These are phyloP conservation scores for Tetheella fluctuosa DNA, from an alignment of 2,888 invertebrate species.

Conservation along the genomic window DNA sequence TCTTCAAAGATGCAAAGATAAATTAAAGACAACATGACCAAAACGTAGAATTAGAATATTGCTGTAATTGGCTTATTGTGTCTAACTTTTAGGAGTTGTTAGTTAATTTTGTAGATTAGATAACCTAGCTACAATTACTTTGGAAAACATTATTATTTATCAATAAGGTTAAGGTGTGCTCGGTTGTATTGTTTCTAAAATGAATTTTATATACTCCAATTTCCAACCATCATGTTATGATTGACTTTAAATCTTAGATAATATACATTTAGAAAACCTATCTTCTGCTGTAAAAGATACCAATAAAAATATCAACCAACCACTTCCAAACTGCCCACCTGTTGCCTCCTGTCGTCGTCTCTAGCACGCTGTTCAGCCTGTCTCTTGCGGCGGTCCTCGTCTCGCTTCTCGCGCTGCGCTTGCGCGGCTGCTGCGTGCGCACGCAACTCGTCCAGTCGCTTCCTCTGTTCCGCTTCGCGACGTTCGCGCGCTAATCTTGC, in stretches of 20 bases:
- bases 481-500: conserved; percentile 91
- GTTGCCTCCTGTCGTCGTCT: conserved; percentile 87
- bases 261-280: background rate
- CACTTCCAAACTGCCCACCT: conserved; percentile 43
- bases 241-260: background rate
- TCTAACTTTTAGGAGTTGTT: no score
- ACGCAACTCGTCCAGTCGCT: conserved; percentile 94
- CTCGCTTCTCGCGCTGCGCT: conserved; percentile 94
- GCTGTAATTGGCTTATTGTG: no score
- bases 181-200: no score
- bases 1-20: no score
- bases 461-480: conserved; percentile 95
- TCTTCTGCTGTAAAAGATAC: background rate
- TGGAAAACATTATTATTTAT: no score
- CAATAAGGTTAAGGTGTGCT: no score
- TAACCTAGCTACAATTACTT: no score
- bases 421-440: conserved; percentile 95
- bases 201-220: no score
- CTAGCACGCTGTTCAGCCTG: conserved; percentile 92
- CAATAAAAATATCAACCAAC: conserved; percentile 13
- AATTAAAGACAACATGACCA: no score
- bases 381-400: conserved; percentile 91
- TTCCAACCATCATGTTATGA: no score
- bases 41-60: no score
- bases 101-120: no score